phyloP scores from a whole-genome alignment of 2,888 invertebrate species.

The Callosobruchus maculatus region DNA sequence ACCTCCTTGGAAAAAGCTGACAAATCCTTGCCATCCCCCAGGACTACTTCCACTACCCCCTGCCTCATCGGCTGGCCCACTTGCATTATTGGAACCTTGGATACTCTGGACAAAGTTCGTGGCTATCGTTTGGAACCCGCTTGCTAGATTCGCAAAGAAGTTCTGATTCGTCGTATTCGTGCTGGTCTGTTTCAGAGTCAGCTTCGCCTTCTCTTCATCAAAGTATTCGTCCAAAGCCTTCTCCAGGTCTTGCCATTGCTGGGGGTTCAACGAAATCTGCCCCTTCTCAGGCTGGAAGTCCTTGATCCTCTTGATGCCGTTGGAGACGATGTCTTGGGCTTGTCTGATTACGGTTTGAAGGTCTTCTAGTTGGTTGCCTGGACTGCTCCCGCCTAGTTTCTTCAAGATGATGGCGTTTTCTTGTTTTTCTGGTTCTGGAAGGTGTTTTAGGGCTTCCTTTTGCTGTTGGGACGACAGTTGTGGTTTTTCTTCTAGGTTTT shows the following conservation, averaged over 20 bases:
- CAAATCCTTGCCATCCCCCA: constrained; percentile 23
- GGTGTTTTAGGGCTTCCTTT: constrained; percentile 11
- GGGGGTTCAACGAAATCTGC: constrained; percentile 16
- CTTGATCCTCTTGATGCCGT: constrained; percentile 21
- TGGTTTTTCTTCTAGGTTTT: constrained; percentile 37
- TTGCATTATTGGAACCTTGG: constrained; percentile 7
- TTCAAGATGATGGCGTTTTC: neutral
- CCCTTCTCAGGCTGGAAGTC: constrained; percentile 21
- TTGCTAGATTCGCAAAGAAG: constrained; percentile 24
- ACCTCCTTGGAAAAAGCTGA: constrained; percentile 28
- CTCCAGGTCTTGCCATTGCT: constrained; percentile 27
- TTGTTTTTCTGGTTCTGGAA: neutral
- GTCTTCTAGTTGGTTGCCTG: constrained; percentile 1
- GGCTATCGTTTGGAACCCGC: constrained; percentile 21
- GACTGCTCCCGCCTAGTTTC: constrained; percentile 1
- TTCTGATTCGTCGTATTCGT: constrained; percentile 14
- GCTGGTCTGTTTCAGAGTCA: constrained; percentile 16
- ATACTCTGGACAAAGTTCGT: constrained; percentile 26
- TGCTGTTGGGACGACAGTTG: constrained; percentile 30
- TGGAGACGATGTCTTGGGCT: constrained; percentile 16
- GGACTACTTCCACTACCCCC: constrained; percentile 5
- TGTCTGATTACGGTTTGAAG: constrained; percentile 3
- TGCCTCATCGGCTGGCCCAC: constrained; percentile 3
- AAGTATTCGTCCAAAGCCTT: constrained; percentile 22
- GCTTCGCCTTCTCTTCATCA: constrained; percentile 19